Evolutionary conservation across 1,140 invertebrate species (phyloP), one percentile per base, ranked within the genome.

Genomic region (Ditylenchus dipsaci): DNA sequence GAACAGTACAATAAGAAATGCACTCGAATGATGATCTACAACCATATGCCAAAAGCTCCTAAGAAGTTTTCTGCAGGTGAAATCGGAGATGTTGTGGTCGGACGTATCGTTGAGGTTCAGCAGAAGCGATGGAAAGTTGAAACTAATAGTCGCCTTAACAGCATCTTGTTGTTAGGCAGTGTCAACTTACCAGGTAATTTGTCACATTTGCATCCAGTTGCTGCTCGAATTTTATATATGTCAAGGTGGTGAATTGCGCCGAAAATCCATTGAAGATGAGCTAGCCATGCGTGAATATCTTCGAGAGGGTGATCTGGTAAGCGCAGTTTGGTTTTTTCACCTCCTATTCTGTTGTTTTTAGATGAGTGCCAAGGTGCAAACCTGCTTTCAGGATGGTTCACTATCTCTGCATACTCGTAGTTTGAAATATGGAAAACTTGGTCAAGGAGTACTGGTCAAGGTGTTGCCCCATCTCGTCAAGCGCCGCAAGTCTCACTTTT

Each of bases 11-110:
- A n/a, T n/a, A n/a, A n/a, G n/a, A n/a, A n/a, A n/a, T n/a, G n/a
- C n/a, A n/a, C n/a, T n/a, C n/a, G n/a, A n/a, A n/a, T n/a, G n/a
- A n/a, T n/a, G n/a, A n/a, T n/a, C n/a, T n/a, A n/a, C n/a, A n/a
- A n/a, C n/a, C n/a, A n/a, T n/a, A n/a, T n/a, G n/a, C n/a, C n/a
- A n/a, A n/a, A n/a, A n/a, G n/a, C n/a, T n/a, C n/a, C n/a, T n/a
- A n/a, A n/a, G n/a, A n/a, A n/a, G n/a, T n/a, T n/a, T n/a, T n/a
- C n/a, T n/a, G n/a, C n/a, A 19, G 62, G 95, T 8, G 93, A 97
- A 85, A 91, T 97, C 67, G 95, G 95, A 0, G 95, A 99, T 86
- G 92, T 98, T n/a, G 88, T 98, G 43, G 90, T 99, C 47, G 95
- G 93, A 0, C 86, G 95, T 67, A 90, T 98, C 19, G 88, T 90